Evolutionary conservation across 2,113 vertebrate species (phyloP).

Genomic region (Coryphaenoides rupestris): DNA sequence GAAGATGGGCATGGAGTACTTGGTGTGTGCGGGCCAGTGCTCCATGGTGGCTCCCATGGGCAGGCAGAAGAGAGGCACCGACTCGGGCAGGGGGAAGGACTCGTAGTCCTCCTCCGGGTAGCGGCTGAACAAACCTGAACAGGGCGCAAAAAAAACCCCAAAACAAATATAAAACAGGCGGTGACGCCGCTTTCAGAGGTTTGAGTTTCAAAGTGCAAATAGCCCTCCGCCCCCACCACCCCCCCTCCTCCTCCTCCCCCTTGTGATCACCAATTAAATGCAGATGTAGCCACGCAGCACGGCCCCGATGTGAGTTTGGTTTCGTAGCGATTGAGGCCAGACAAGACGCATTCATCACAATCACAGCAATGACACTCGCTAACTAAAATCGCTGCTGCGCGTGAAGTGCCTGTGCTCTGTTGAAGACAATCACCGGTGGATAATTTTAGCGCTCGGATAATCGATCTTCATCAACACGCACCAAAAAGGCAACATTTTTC

Average conservation of each 20-base stretch:
- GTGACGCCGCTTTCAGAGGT: background rate
- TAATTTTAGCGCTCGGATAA: constrained; percentile 14
- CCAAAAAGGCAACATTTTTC: constrained; percentile 11
- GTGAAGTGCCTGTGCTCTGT: constrained; percentile 6
- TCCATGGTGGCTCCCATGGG: constrained; percentile 98
- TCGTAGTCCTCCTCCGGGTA: constrained; percentile 96
- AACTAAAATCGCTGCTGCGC: constrained; percentile 1
- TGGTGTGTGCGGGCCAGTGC: constrained; percentile 91
- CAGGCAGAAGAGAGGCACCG: constrained; percentile 96
- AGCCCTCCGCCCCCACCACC: too few relatives aligned
- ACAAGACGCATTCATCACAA: constrained; percentile 7
- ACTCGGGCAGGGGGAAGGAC: constrained; percentile 94
- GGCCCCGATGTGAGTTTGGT: background rate
- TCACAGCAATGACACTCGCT: constrained; percentile 5
- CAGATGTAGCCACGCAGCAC: constrained; percentile 1
- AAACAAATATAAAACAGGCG: background rate
- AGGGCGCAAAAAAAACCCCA: constrained; percentile 43
- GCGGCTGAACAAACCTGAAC: constrained; percentile 90
- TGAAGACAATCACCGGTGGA: constrained; percentile 12
- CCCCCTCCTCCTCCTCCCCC: background rate
- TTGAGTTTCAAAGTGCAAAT: constrained; percentile 2
- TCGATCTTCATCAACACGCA: constrained; percentile 21
- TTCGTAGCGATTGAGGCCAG: constrained; percentile 6
- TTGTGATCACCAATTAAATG: constrained; percentile 27
- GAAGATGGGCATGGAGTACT: constrained; percentile 95